Evolutionary conservation across 2,888 invertebrate genomes (phyloP).

Genomic region (Drosophila koepferae): DNA sequence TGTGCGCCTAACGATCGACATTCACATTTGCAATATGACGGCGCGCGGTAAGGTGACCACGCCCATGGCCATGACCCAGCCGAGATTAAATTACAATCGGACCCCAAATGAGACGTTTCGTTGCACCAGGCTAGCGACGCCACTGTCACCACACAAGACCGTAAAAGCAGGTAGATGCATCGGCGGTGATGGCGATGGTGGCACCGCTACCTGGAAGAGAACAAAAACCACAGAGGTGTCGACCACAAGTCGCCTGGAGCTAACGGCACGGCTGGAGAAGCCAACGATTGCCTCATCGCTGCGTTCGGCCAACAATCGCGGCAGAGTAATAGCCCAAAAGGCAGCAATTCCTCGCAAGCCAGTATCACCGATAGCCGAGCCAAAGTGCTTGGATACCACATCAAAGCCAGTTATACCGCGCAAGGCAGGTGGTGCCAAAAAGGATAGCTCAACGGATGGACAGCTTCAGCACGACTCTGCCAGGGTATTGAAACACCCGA

Average conservation of each 20-base stretch:
- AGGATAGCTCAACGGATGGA: constrained; percentile 4
- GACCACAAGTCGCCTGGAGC: not conserved
- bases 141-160: constrained; percentile 54
- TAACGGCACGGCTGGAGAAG: constrained; percentile 41
- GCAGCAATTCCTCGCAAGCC: constrained; percentile 13
- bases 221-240: constrained; percentile 6
- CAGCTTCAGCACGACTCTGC: not conserved
- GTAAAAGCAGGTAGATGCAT: constrained; percentile 36
- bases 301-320: constrained; percentile 56
- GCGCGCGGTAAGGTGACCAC: constrained; percentile 12
- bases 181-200: constrained; percentile 70
- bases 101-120: constrained; percentile 16
- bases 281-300: constrained; percentile 63
- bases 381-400: not conserved
- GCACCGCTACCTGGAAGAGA: constrained; percentile 46
- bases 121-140: constrained; percentile 34
- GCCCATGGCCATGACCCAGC: not conserved
- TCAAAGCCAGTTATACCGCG: constrained; percentile 30
- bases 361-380: not conserved
- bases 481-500: not conserved
- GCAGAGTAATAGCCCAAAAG: constrained; percentile 16
- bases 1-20: constrained; percentile 47
- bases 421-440: constrained; percentile 27
- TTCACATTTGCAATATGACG: constrained; percentile 47
- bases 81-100: constrained; percentile 1